Percentiles rank a stretch among this genome's conserved stretches.
Evolutionary conservation across 2,113 vertebrate genomes (phyloP).

Genomic region (Micromys minutus): DNA sequence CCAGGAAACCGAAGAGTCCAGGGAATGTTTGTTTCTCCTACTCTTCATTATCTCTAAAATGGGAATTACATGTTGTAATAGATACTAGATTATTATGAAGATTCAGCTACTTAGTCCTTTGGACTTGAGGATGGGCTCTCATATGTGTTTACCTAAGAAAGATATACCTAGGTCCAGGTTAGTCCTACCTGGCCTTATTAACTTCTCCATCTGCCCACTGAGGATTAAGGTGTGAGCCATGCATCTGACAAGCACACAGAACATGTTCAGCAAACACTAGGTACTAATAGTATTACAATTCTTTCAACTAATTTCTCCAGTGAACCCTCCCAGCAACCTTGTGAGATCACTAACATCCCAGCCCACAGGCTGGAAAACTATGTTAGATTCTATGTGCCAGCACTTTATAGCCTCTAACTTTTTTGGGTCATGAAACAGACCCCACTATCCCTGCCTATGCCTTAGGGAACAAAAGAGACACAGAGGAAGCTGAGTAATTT

Average conservation of each 20-base stretch:
- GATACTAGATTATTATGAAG: conserved; percentile 1
- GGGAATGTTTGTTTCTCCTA: too few species aligned
- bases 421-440: not conserved
- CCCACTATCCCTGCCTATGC: not conserved
- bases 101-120: conserved; percentile 7
- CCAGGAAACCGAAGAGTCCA: too few species aligned
- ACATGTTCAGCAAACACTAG: not conserved
- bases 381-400: not conserved
- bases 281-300: not conserved
- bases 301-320: not conserved
- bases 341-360: not conserved
- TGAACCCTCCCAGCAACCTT: not conserved
- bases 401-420: not conserved
- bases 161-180: not conserved
- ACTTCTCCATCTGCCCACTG: not conserved
- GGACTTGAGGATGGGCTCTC: not conserved
- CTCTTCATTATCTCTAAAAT: not conserved
- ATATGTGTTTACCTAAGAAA: not conserved
- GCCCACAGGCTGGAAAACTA: not conserved
- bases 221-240: not conserved
- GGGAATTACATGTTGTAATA: not conserved
- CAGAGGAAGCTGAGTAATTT: not conserved
- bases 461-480: not conserved
- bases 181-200: not conserved
- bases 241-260: not conserved